Base-by-base conservation (phyloP, 2,797 vertebrate species). In the Knipowitschia caucasica region DNA sequence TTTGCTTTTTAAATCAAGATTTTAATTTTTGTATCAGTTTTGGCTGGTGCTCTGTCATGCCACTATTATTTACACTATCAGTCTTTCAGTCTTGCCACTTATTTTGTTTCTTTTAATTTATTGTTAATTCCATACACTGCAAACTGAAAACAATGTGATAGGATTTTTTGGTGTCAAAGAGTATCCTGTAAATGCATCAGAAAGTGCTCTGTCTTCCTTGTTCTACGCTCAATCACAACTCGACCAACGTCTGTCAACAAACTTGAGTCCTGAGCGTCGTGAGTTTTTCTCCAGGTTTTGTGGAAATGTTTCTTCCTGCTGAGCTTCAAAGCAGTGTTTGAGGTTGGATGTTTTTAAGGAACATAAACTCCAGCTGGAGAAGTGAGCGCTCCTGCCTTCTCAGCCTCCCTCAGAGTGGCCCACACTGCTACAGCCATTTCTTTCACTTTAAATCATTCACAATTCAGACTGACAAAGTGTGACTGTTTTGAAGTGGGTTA, bases 301-400 rank as follows among this genome's bases (percentile, higher is more conserved):
- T 18, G 24, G 45, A 33, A 53, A 53, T 33, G 21, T 61, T 64
- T 66, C 56, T 42, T 68, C 67, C 64, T 46, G 68, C 53, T 59
- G 59, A 18, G 50, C 61, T 75, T 80, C 53, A 73, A 77, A 82
- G 56, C 30, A 42, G 57, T 40, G 39, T 64, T 12, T 70, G 65
- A 59, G 64, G 59, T 62, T 60, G 15, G 77, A 67, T 70, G 69
- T 70, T 42, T 65, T 56, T 31, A 15, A 36, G 46, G 46, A 33
- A 34, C 46, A 56, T 69, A 50, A 43, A 68, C 69, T 62, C 34
- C 76, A 78, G 72, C 70, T 79, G 79, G 64, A 65, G 52, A 75
- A 70, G 64, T 70, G 1, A 31, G 52, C 53, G 25, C 53, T 35
- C 43, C 54, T 8, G 17, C 55, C 40, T 35, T 6, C 23, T 33